Base-by-base conservation (phyloP, 2,797 vertebrate genomes). In the Corythornis leucogaster region DNA sequence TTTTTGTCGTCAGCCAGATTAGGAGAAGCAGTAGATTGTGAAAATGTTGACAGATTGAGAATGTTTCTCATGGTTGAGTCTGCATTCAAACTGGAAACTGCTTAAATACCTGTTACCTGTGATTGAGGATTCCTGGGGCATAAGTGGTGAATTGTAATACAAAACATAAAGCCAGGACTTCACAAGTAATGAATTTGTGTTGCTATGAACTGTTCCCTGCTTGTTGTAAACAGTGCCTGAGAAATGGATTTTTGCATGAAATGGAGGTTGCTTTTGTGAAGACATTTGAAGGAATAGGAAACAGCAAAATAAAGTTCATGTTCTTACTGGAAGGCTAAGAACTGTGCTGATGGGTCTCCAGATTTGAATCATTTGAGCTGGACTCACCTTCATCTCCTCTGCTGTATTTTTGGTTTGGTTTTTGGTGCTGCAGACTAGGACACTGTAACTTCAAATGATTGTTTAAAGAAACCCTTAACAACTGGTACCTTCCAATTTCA, bases 81-180 rank as follows among this genome's bases (percentile, higher is more conserved):
- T 51, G 70, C 31, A 9, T 80, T 63, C 9, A 0, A 28, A 20
- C 61, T 67, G 61, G 66, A 74, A 95, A 38, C 38, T 38, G 73
- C 73, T 87, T 95, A 77, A 93, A 69, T 66, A 64, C 75, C 80
- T 43, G 19, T 78, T 75, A 68, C 63, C 58, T 75, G 75, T 80
- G 64, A 80, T 15, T 80, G 87, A 90, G 73, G 69, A 57, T 80
- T 89, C 79, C 84, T 80, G 70, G 31, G 54, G 62, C 5, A 3
- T 38, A 42, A 68, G 85, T 12, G 42, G 61, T n/a, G 63, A 64
- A 73, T 64, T 83, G 62, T 24, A 80, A 87, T 16, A 59, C 50
- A 46, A 59, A 89, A 48, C 59, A 43, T 11, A 81, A 75, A 78
- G 50, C 31, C 17, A 15, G 58, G 51, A 43, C 80, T 85, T 85